phyloP scores from a whole-genome alignment of 2,113 vertebrate species.

The Hemiscyllium ocellatum region DNA sequence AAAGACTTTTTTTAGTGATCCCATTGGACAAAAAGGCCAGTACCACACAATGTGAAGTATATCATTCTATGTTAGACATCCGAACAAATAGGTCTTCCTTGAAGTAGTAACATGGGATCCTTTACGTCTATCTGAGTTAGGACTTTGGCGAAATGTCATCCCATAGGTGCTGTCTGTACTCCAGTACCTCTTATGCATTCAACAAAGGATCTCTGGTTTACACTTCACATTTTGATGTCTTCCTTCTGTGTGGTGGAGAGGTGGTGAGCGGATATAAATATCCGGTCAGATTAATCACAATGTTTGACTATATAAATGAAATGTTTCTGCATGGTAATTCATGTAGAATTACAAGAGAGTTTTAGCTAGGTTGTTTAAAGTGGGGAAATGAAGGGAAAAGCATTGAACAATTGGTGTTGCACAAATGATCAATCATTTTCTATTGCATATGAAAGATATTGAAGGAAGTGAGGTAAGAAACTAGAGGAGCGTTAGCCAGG shows the following conservation, averaged over 20 bases:
- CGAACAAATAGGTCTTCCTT: too few species aligned
- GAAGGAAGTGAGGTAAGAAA: too few species aligned
- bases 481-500: too few species aligned
- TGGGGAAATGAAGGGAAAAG: too few species aligned
- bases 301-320: neutral
- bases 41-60: too few species aligned
- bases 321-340: neutral
- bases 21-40: too few species aligned
- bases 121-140: neutral
- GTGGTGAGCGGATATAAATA: neutral
- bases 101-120: neutral
- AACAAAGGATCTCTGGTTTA: neutral
- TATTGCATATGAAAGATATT: neutral
- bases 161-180: neutral
- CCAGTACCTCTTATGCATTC: neutral
- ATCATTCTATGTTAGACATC: too few species aligned
- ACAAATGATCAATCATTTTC: neutral
- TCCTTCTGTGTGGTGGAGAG: neutral
- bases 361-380: neutral
- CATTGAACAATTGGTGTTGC: too few species aligned
- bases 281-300: neutral
- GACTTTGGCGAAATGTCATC: neutral
- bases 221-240: neutral
- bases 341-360: neutral
- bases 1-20: too few species aligned